phyloP scores from a whole-genome alignment of 92 coral and sea anemone species.

The Palythoa grandis region DNA sequence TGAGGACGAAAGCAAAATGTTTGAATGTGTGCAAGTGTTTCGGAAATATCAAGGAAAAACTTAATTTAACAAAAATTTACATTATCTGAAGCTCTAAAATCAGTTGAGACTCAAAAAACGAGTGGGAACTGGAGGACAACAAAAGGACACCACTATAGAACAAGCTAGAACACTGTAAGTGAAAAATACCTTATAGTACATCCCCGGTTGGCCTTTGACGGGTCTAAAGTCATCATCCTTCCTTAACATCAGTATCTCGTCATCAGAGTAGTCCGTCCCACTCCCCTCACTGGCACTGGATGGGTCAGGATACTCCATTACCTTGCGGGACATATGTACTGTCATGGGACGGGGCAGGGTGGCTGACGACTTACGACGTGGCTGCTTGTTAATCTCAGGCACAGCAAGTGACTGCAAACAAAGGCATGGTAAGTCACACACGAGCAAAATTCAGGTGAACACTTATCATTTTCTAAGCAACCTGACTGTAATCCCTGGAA shows the following conservation, averaged over 20 bases:
- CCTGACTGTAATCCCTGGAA: neutral
- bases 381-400: slow-evolving; percentile 69
- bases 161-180: neutral
- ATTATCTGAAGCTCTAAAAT: too few species aligned
- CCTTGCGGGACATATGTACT: slow-evolving; percentile 95
- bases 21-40: too few species aligned
- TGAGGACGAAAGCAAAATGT: too few species aligned
- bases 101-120: too few species aligned
- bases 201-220: slow-evolving; percentile 98
- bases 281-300: slow-evolving; percentile 88
- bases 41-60: too few species aligned
- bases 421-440: neutral
- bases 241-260: slow-evolving; percentile 88
- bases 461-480: neutral
- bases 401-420: slow-evolving; percentile 70
- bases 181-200: slow-evolving; percentile 87
- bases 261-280: slow-evolving; percentile 97
- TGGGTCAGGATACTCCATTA: slow-evolving; percentile 71
- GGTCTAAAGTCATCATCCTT: slow-evolving; percentile 92
- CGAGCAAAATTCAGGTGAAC: neutral
- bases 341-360: slow-evolving; percentile 83
- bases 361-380: slow-evolving; percentile 79
- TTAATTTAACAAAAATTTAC: too few species aligned
- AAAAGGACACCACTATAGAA: too few species aligned
- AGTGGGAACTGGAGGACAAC: too few species aligned